phyloP scores from a whole-genome alignment of 2,113 vertebrate genomes.

The Gobio gobio region DNA sequence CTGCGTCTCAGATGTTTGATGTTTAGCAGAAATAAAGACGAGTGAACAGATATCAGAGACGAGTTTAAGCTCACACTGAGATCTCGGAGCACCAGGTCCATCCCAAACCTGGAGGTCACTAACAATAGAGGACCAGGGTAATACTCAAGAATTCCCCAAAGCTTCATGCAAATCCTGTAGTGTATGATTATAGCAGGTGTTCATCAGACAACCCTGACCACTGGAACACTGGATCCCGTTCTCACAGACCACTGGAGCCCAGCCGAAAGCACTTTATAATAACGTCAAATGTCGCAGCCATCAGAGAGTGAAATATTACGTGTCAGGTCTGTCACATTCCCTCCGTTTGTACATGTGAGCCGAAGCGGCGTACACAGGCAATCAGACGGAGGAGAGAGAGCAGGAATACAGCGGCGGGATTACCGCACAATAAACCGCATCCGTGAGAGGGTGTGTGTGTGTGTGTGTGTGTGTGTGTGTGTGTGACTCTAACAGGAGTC shows the following conservation, averaged over 20 bases:
- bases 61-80: too few relatives aligned
- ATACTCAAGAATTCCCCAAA: too few relatives aligned
- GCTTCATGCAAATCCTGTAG: too few relatives aligned
- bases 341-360: conserved; percentile 66
- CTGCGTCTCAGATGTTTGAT: too few relatives aligned
- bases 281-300: conserved; percentile 28
- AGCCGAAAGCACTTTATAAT: conserved; percentile 25
- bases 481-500: conserved; percentile 77
- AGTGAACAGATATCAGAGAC: too few relatives aligned
- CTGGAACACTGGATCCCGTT: conserved; percentile 6
- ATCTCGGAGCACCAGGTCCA: too few relatives aligned
- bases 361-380: conserved; percentile 63
- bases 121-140: too few relatives aligned
- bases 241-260: conserved; percentile 14
- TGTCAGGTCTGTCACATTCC: conserved; percentile 72
- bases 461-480: conserved; percentile 34
- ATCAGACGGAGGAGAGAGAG: conserved; percentile 54
- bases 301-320: conserved; percentile 62
- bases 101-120: too few relatives aligned
- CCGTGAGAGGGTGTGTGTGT: conserved; percentile 28
- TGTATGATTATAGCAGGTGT: too few relatives aligned
- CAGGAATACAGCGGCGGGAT: conserved; percentile 48
- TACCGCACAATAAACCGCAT: conserved; percentile 68
- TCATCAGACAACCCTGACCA: too few relatives aligned
- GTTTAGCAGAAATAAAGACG: too few relatives aligned